A percentile compares a stretch with the other conserved stretches of the same genome.
Evolutionary conservation across 2,797 vertebrate genomes (phyloP).

Genomic region (Hydrophis major): DNA sequence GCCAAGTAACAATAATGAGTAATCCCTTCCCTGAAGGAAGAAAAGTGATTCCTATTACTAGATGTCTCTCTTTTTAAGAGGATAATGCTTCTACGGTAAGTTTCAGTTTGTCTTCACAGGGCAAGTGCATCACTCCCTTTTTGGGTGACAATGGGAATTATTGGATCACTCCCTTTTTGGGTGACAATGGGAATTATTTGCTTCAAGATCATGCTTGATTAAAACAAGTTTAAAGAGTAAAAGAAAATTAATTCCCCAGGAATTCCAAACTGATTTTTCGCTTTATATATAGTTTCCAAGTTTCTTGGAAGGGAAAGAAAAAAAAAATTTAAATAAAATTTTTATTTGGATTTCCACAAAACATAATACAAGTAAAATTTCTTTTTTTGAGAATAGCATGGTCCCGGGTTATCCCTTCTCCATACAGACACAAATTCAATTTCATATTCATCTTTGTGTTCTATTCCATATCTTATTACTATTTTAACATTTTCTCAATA

Average conservation of each 20-base stretch:
- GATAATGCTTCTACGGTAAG: neutral
- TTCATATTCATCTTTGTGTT: too few species aligned
- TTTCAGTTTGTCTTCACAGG: fast-evolving
- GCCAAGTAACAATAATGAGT: neutral
- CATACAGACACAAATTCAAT: too few species aligned
- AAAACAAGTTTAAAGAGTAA: neutral
- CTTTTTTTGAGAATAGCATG: too few species aligned
- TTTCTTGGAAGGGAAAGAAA: neutral
- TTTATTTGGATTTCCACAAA: too few species aligned
- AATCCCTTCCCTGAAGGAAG: neutral
- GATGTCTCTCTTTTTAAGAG: slow-evolving; percentile 22
- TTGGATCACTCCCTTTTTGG: neutral
- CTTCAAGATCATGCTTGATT: neutral
- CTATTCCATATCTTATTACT: too few species aligned
- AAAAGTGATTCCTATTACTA: neutral
- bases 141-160: neutral
- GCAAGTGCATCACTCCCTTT: neutral
- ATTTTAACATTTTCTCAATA: too few species aligned
- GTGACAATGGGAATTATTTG: neutral
- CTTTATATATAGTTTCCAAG: neutral
- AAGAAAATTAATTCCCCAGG: neutral
- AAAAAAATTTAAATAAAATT: too few species aligned
- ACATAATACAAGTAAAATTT: too few species aligned
- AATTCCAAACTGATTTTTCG: neutral
- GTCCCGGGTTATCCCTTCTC: too few species aligned